Evolutionary conservation across 1,140 invertebrate genomes (phyloP).

Genomic region (Drosophila pectinifera): DNA sequence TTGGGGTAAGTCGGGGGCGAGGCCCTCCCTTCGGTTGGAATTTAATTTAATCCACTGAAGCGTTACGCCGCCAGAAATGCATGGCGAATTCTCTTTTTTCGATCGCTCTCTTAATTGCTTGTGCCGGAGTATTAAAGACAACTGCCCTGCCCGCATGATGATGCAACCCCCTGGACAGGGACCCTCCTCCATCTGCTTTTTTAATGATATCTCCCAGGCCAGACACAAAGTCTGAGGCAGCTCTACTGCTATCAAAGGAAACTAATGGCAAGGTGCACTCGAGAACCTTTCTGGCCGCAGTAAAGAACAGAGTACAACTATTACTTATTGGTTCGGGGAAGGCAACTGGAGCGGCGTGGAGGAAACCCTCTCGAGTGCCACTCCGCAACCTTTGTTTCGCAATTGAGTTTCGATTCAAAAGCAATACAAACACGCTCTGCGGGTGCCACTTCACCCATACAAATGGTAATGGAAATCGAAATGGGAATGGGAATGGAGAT

Average conservation of each 20-base stretch:
- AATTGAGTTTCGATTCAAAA: conserved; percentile 79
- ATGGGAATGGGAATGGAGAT: neutral
- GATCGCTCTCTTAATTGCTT: conserved; percentile 63
- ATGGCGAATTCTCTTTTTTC: conserved; percentile 66
- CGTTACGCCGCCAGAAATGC: conserved; percentile 59
- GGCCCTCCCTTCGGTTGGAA: conserved; percentile 18
- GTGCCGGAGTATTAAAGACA: conserved; percentile 54
- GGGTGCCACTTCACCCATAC: conserved; percentile 70
- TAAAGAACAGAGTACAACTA: too few species aligned
- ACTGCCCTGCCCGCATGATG: conserved; percentile 46
- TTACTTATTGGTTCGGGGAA: conserved; percentile 75
- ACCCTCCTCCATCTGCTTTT: conserved; percentile 2
- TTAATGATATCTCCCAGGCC: conserved; percentile 32
- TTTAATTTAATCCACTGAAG: conserved; percentile 63
- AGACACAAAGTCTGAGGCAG: conserved; percentile 29
- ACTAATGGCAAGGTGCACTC: conserved; percentile 56
- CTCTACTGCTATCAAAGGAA: conserved; percentile 15
- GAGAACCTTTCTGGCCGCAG: conserved; percentile 23
- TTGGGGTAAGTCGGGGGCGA: neutral
- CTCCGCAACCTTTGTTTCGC: conserved; percentile 66
- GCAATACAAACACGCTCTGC: conserved; percentile 80
- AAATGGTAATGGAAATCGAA: conserved; percentile 29
- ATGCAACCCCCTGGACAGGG: conserved; percentile 39
- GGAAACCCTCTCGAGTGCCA: conserved; percentile 28
- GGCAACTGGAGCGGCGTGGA: conserved; percentile 55